phyloP scores from a whole-genome alignment of 2,888 invertebrate species.

The Drosophila longiperda region DNA sequence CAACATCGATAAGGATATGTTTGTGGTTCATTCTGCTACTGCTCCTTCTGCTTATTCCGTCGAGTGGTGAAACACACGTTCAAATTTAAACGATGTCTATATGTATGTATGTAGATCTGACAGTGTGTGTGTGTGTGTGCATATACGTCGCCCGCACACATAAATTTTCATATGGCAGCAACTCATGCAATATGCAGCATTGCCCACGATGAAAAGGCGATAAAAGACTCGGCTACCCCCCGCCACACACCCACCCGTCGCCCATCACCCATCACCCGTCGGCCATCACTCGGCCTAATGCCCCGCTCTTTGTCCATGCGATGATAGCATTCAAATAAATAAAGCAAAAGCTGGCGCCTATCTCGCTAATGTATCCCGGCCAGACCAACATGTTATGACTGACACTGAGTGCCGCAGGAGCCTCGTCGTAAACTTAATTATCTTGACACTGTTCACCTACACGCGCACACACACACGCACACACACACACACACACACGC shows the following conservation, averaged over 20 bases:
- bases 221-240: slow-evolving; percentile 56
- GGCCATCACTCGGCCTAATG: neutral
- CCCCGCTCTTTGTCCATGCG: slow-evolving; percentile 16
- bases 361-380: slow-evolving; percentile 61
- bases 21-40: slow-evolving; percentile 39
- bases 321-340: slow-evolving; percentile 59
- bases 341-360: slow-evolving; percentile 55
- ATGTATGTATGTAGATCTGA: slow-evolving; percentile 5
- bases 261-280: slow-evolving; percentile 10
- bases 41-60: slow-evolving; percentile 12
- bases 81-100: slow-evolving; percentile 75
- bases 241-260: slow-evolving; percentile 39
- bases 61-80: slow-evolving; percentile 68
- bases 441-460: slow-evolving; percentile 43
- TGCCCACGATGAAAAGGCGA: slow-evolving; percentile 81
- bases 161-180: slow-evolving; percentile 79
- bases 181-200: slow-evolving; percentile 77
- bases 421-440: slow-evolving; percentile 57
- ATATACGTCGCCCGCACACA: slow-evolving; percentile 34
- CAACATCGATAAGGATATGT: slow-evolving; percentile 55
- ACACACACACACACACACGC: neutral
- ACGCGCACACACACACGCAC: slow-evolving; percentile 1
- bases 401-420: slow-evolving; percentile 46
- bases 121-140: neutral
- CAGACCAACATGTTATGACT: slow-evolving; percentile 58